Conservation (phyloP, 2,888 invertebrate species). For the Trachelus iudaicus region DNA sequence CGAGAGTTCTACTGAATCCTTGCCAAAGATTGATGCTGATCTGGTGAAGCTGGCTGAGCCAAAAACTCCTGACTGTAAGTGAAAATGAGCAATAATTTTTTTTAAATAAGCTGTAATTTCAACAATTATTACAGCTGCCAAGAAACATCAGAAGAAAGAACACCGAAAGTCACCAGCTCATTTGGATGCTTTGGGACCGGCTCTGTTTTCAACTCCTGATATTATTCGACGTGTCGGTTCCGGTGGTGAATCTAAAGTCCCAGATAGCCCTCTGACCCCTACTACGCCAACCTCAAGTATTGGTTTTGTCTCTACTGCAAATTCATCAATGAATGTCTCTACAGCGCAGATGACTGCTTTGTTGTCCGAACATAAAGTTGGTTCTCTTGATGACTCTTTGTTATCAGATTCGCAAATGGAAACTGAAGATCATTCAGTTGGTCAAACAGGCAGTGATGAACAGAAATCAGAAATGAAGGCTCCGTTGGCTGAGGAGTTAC, state of each 20-base stretch:
- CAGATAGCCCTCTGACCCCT: constrained; percentile 54
- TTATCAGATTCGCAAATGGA: not conserved
- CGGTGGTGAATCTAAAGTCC: constrained; percentile 64
- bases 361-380: not conserved
- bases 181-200: constrained; percentile 69
- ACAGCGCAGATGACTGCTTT: not conserved
- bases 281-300: constrained; percentile 38
- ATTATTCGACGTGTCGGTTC: constrained; percentile 77
- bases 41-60: constrained; percentile 35
- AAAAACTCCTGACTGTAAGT: constrained; percentile 37
- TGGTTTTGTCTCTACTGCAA: constrained; percentile 19
- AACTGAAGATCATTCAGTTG: not conserved
- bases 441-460: constrained; percentile 15
- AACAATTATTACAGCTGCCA: constrained; percentile 42
- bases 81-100: constrained; percentile 2
- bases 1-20: constrained; percentile 33
- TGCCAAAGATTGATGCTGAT: constrained; percentile 33
- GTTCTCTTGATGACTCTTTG: not conserved
- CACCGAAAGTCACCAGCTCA: constrained; percentile 73
- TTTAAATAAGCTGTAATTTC: not conserved
- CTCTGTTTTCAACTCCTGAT: constrained; percentile 82
- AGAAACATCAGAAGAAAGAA: constrained; percentile 57
- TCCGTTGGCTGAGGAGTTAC: constrained; percentile 49
- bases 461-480: constrained; percentile 42
- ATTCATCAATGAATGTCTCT: not conserved